Conservation (phyloP, 2,113 vertebrate genomes). For the Rallus limicola region DNA sequence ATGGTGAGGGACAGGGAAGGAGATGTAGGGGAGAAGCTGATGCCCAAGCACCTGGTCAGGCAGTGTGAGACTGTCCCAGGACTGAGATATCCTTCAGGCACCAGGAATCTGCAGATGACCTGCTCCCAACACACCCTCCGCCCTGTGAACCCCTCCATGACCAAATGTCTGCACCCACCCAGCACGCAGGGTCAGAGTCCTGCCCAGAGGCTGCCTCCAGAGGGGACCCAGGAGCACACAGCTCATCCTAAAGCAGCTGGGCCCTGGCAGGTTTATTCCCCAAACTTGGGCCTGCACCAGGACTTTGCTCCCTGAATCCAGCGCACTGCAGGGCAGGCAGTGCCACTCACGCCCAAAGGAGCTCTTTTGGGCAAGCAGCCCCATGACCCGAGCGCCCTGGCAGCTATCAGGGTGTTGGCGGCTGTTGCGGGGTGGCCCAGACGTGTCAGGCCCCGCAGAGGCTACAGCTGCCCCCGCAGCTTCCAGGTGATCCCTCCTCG, state of each 20-base stretch:
- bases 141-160: fast-evolving
- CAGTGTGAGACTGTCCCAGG: fast-evolving
- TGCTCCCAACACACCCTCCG: background rate
- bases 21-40: fast-evolving
- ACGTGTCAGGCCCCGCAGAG: fast-evolving
- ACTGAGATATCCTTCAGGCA: fast-evolving
- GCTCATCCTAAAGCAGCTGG: background rate
- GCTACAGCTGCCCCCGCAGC: background rate
- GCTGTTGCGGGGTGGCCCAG: background rate
- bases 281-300: no score
- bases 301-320: background rate
- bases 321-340: fast-evolving
- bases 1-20: fast-evolving
- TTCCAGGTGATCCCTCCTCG: background rate
- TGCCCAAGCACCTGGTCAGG: background rate
- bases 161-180: no score
- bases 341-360: background rate
- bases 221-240: fast-evolving
- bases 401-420: no score
- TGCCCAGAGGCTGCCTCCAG: background rate
- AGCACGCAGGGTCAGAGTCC: background rate
- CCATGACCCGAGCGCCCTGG: background rate
- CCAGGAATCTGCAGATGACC: background rate
- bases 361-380: background rate
- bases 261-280: no score